phyloP scores from a whole-genome alignment of 2,888 invertebrate genomes.

The Neuroscelio doddi region DNA sequence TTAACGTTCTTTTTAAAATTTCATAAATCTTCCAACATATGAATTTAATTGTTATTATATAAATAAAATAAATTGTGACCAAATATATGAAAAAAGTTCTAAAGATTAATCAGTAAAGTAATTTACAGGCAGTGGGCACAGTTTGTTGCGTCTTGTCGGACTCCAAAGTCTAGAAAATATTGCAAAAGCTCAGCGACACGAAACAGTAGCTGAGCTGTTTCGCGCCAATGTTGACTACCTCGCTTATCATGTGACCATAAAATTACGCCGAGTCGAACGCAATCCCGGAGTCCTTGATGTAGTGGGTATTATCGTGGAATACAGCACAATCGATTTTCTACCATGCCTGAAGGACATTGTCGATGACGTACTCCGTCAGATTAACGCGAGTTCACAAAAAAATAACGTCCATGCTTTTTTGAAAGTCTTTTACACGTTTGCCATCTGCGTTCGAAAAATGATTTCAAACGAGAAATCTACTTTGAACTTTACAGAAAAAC shows the following conservation, averaged over 20 bases:
- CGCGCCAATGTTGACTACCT: slow-evolving; percentile 82
- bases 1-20: too few relatives aligned
- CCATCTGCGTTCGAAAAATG: slow-evolving; percentile 78
- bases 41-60: too few relatives aligned
- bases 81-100: slow-evolving; percentile 6
- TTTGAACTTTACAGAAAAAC: slow-evolving; percentile 7
- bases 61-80: background rate
- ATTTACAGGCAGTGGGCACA: slow-evolving; percentile 78
- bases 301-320: slow-evolving; percentile 81
- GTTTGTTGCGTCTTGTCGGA: slow-evolving; percentile 78
- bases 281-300: slow-evolving; percentile 82
- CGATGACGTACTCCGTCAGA: slow-evolving; percentile 78
- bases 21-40: too few relatives aligned
- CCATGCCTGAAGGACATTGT: slow-evolving; percentile 81
- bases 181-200: slow-evolving; percentile 75
- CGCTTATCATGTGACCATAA: slow-evolving; percentile 79
- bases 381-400: slow-evolving; percentile 76
- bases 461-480: slow-evolving; percentile 54
- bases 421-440: slow-evolving; percentile 81
- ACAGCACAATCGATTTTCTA: slow-evolving; percentile 78
- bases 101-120: slow-evolving; percentile 2
- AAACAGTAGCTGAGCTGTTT: slow-evolving; percentile 77
- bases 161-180: slow-evolving; percentile 76
- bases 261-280: slow-evolving; percentile 77
- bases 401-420: slow-evolving; percentile 77